Base-by-base conservation (phyloP, 2,888 invertebrate genomes). In the Yponomeuta cagnagella region DNA sequence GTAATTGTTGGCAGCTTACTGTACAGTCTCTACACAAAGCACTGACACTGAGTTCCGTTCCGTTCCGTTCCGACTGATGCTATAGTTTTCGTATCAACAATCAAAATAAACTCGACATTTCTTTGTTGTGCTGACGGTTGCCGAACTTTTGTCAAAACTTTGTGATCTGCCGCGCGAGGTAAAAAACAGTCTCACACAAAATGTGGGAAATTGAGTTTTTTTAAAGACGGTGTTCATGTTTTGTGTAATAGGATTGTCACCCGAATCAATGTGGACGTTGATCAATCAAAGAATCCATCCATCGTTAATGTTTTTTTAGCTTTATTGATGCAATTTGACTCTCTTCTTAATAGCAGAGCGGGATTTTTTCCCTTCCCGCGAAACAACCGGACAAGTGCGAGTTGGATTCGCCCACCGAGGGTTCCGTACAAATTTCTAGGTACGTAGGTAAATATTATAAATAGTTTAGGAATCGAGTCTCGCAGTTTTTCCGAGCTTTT, bases 81-180 rank as follows among this genome's bases (percentile, higher is more conserved):
- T 43, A 68, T 81, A 80, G 84, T 83, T 82, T 85, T 80, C 78
- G 75, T 86, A 87, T 88, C 86, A 82, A 88, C 82, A 84, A 88
- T 89, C 88, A 90, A 88, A 89, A 89, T 80, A 89, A 77, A 83
- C 31, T 70, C 64, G 30, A 81, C 78, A 79, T 43, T 76, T 77
- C 80, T 79, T 83, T 87, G 75, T 84, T 79, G 80, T 72, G 73
- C 75, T 77, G 76, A 84, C 80, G 82, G 78, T 79, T 79, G 87
- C 85, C 84, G 84, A 86, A 82, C 83, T 83, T 85, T 84, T 87
- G 81, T 83, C 77, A 79, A 77, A 78, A 75, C 84, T 84, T 85
- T 86, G 83, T 84, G 76, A 77, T 67, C 71, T 76, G 82, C 87
- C 89, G 88, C 89, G 88, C 78, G 81, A 74, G 76, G 74, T 77